Evolutionary conservation across 1,140 invertebrate genomes (phyloP), one percentile per base, ranked within the genome.

Genomic region (Drosophila bipectinata): DNA sequence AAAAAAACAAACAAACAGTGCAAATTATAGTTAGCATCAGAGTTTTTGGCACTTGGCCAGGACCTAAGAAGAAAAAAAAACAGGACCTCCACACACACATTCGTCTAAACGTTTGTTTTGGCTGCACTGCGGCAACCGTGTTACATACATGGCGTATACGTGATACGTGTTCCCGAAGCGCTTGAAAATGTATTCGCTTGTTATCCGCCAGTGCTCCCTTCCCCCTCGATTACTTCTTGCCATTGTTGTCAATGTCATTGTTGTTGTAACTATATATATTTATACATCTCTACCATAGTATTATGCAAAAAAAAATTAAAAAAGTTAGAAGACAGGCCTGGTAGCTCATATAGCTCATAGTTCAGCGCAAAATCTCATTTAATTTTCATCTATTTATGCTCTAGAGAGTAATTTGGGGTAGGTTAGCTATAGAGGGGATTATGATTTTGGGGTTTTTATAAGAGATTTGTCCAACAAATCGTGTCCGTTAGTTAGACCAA

Each of bases 1-100:
- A 66, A 75, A 75, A 57, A 15, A 49, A 34, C 28, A 37, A 28
- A 14, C 28, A 39, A 56, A 34, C 63, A 47, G 60, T 75, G 53
- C 71, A 75, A 74, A 74, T 74, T 74, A 75, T 69, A 77, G 72
- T 76, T 77, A 55, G 61, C 61, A 68, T 75, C 37, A 58, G 32
- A 68, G 51, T 58, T 76, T 75, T 76, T 57, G 53, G 53, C 62
- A 37, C 15, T 14, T 47, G 55, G 73, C 73, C 73, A 76, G 63
- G 48, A 51, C 41, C 41, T 44, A 44, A 15, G 39, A 39, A n/a
- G n/a, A 41, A 0, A 41, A 15, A 41, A 41, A 34, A 34, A 34
- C 0, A 34, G 10, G 10, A 34, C 8, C 10, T 34, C 8, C 32
- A 34, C 8, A 9, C 30, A 56, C 34, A 56, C 47, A 58, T 32